phyloP scores from a whole-genome alignment of 2,888 invertebrate genomes.

The Ectemnius cavifrons region DNA sequence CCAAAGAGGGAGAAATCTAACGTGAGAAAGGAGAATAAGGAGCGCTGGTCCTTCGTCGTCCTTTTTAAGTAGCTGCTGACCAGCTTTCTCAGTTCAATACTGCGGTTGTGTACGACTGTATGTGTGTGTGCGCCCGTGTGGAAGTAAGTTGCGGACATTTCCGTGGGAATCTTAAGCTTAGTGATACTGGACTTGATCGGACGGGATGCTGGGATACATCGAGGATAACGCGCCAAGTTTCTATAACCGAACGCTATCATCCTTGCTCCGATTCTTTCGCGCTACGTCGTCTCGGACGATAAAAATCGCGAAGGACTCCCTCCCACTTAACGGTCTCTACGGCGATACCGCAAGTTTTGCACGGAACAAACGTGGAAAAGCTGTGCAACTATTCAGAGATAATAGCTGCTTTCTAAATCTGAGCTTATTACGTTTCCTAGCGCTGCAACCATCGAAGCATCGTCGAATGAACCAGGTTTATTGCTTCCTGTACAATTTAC shows the following conservation, averaged over 20 bases:
- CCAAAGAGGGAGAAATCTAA: neutral
- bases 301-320: conserved; percentile 4
- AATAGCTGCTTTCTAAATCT: neutral
- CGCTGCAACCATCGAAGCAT: neutral
- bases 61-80: conserved; percentile 8
- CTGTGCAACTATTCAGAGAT: neutral
- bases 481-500: no score
- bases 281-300: neutral
- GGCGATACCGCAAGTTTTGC: conserved; percentile 2
- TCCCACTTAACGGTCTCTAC: neutral
- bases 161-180: no score
- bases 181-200: neutral
- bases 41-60: neutral
- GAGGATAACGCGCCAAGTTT: neutral
- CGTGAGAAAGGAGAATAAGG: neutral
- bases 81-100: conserved; percentile 20
- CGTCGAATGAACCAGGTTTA: neutral
- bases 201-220: conserved; percentile 1
- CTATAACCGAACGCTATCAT: neutral
- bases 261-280: conserved; percentile 2
- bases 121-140: no score
- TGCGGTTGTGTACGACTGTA: neutral
- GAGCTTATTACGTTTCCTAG: neutral
- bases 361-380: neutral
- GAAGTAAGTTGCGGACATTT: no score